Percentiles rank a stretch among this genome's conserved stretches.
Evolutionary conservation across 2,797 vertebrate species (phyloP).

Genomic region (Chanos chanos): DNA sequence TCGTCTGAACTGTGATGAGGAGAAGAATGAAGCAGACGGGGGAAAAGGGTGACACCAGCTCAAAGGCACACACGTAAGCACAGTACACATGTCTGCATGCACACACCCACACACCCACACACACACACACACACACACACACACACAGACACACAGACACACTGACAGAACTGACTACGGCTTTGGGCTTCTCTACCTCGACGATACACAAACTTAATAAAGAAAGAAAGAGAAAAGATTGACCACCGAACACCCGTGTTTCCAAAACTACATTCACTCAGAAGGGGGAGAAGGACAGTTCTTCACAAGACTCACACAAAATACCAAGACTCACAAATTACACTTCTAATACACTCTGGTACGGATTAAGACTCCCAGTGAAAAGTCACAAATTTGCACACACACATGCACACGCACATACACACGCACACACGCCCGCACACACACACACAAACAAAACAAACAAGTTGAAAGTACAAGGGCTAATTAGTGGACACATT

Average conservation of each 20-base stretch:
- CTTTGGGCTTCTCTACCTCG: constrained; percentile 32
- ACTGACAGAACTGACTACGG: constrained; percentile 28
- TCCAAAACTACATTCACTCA: constrained; percentile 15
- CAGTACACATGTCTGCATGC: constrained; percentile 39
- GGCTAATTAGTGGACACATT: no score
- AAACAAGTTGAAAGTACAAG: no score
- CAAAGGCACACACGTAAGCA: constrained; percentile 35
- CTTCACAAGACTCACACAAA: constrained; percentile 31
- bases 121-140: neutral
- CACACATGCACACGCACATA: neutral
- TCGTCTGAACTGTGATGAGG: constrained; percentile 37
- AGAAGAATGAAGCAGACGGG: constrained; percentile 13
- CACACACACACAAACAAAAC: constrained; percentile 24
- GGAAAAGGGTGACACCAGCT: constrained; percentile 31
- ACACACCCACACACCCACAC: constrained; percentile 23
- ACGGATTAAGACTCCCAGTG: constrained; percentile 29
- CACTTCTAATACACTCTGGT: no score
- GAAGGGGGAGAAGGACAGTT: constrained; percentile 22
- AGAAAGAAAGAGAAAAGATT: constrained; percentile 12
- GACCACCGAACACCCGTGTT: constrained; percentile 17
- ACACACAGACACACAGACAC: constrained; percentile 17
- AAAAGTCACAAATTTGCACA: no score
- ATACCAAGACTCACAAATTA: constrained; percentile 37
- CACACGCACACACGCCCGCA: constrained; percentile 21
- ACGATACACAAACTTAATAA: constrained; percentile 6